Evolutionary conservation across 2,888 invertebrate species (phyloP).

Genomic region (Euzetes globulus): DNA sequence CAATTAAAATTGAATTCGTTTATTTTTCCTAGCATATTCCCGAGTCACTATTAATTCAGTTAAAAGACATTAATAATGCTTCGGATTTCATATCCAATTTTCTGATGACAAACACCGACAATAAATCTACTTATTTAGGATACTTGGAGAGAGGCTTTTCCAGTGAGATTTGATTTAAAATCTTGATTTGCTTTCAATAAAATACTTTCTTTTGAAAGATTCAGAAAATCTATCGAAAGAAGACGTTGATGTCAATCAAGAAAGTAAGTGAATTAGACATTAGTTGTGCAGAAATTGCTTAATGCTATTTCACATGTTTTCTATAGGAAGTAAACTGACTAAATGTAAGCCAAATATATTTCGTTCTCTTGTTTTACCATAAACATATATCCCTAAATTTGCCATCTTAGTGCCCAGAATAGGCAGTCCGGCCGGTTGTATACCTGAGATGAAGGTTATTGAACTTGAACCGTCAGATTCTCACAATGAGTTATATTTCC

Average conservation of each 20-base stretch:
- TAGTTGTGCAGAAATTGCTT: not conserved
- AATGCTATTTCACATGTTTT: not conserved
- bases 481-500: constrained; percentile 46
- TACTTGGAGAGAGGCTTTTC: constrained; percentile 3
- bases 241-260: not conserved
- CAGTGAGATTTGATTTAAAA: not conserved
- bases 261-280: not conserved
- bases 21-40: not conserved
- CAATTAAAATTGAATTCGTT: too few species aligned
- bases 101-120: not conserved
- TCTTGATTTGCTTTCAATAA: not conserved
- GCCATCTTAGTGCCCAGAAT: constrained; percentile 28
- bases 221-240: not conserved
- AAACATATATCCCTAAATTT: not conserved
- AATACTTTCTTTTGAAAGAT: not conserved
- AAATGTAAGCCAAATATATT: constrained; percentile 16
- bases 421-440: constrained; percentile 42
- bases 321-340: not conserved
- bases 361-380: not conserved
- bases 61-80: constrained; percentile 14
- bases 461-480: constrained; percentile 37
- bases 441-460: constrained; percentile 42
- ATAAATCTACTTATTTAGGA: not conserved
- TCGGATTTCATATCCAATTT: constrained; percentile 1
- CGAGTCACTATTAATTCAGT: constrained; percentile 2